phyloP scores from a whole-genome alignment of 2,888 invertebrate species.

The Eurois occulta region DNA sequence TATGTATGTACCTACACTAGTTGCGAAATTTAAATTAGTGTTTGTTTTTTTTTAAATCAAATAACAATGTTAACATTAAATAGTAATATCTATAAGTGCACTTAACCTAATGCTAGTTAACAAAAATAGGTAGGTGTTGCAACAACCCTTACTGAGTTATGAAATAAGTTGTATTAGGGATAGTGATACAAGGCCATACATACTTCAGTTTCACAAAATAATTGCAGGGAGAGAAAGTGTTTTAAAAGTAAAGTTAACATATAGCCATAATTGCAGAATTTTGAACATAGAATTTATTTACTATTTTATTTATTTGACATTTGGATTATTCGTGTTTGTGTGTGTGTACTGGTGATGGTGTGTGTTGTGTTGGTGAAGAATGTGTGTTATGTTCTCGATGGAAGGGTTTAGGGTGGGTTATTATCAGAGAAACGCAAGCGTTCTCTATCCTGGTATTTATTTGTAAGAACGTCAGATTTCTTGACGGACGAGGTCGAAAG shows the following conservation, averaged over 20 bases:
- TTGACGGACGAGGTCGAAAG: too few species aligned
- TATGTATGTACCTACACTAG: not conserved
- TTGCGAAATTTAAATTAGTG: slow-evolving; percentile 46
- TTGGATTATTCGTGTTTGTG: not conserved
- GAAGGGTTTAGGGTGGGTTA: too few species aligned
- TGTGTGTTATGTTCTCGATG: too few species aligned
- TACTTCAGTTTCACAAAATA: not conserved
- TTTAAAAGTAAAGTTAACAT: not conserved
- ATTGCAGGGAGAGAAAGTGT: not conserved
- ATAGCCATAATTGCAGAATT: not conserved
- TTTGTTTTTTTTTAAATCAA: slow-evolving; percentile 41
- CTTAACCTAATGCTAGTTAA: too few species aligned
- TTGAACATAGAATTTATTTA: not conserved
- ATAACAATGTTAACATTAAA: too few species aligned
- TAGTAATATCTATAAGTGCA: too few species aligned
- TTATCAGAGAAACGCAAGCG: too few species aligned
- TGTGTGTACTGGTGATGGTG: too few species aligned
- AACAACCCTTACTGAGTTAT: not conserved
- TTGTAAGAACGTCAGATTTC: too few species aligned
- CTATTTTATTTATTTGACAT: not conserved
- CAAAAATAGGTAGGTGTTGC: too few species aligned
- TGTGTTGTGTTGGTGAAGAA: too few species aligned
- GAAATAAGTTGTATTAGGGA: not conserved
- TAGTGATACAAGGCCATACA: not conserved
- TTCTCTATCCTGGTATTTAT: too few species aligned